These are phyloP conservation scores for Lathamus discolor DNA, from an alignment of 2,113 vertebrate genomes.

Conservation along the genomic window DNA sequence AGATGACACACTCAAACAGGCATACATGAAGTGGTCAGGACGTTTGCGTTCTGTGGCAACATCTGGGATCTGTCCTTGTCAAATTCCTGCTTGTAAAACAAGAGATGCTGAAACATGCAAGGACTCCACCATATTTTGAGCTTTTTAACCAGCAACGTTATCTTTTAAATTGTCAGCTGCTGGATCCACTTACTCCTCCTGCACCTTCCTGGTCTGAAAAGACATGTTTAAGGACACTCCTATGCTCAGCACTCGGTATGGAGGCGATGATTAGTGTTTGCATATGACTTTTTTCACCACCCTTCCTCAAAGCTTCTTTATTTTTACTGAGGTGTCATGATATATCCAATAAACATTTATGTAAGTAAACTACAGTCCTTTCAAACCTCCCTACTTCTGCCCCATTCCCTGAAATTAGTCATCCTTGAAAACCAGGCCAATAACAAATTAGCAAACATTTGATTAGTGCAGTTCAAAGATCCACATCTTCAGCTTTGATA, in stretches of 20 bases:
- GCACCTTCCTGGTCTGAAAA: neutral
- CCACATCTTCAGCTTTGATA: neutral
- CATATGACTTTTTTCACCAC: neutral
- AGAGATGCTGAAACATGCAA: neutral
- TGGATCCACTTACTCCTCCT: neutral
- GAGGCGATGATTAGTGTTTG: neutral
- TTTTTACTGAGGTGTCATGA: neutral
- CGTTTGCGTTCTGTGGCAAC: neutral
- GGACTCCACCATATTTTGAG: neutral
- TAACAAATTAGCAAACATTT: conserved; percentile 28
- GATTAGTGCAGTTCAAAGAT: conserved; percentile 26
- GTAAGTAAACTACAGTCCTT: neutral
- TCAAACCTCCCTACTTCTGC: neutral
- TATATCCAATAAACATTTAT: neutral
- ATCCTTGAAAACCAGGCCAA: conserved; percentile 9
- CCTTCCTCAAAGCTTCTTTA: neutral
- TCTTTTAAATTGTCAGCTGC: neutral
- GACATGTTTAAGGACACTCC: neutral
- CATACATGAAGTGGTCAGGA: neutral
- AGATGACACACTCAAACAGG: neutral
- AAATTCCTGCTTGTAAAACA: neutral
- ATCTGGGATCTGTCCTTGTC: neutral
- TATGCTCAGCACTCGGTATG: neutral
- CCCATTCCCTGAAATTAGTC: neutral
- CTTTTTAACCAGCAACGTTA: accelerated